Evolutionary conservation across 1,140 invertebrate genomes (phyloP).

Genomic region (Nephila pilipes): DNA sequence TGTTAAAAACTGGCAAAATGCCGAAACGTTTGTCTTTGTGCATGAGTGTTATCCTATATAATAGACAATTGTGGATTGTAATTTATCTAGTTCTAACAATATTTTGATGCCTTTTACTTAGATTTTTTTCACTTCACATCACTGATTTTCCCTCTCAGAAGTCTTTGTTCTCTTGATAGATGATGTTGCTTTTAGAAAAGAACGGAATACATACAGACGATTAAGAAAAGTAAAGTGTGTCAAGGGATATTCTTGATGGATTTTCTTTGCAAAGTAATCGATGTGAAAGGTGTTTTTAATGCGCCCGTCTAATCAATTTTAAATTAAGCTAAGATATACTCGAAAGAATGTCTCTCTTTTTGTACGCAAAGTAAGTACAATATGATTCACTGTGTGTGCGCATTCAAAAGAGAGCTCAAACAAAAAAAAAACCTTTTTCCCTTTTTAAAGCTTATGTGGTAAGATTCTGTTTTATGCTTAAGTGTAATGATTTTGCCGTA

Average conservation of each 20-base stretch:
- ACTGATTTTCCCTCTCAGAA: neutral
- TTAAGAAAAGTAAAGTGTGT: slow-evolving; percentile 63
- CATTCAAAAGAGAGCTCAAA: neutral
- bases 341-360: neutral
- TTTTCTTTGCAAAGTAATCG: slow-evolving; percentile 4
- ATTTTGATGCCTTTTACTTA: slow-evolving; percentile 44
- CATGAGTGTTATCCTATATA: no score
- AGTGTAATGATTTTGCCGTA: no score
- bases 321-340: neutral
- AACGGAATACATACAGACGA: slow-evolving; percentile 52
- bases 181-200: slow-evolving; percentile 24
- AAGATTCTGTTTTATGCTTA: no score
- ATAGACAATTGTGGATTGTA: slow-evolving; percentile 34
- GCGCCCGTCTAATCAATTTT: neutral
- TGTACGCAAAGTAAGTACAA: neutral
- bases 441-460: no score
- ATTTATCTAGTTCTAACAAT: slow-evolving; percentile 60
- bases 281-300: slow-evolving; percentile 47
- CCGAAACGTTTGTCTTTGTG: slow-evolving; percentile 43
- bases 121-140: neutral
- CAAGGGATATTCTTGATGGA: slow-evolving; percentile 25
- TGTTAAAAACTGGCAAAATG: slow-evolving; percentile 45
- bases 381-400: neutral
- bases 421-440: no score
- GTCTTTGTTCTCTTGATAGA: slow-evolving; percentile 49